phyloP scores from a whole-genome alignment of 2,113 vertebrate genomes.

The Centropus bengalensis region DNA sequence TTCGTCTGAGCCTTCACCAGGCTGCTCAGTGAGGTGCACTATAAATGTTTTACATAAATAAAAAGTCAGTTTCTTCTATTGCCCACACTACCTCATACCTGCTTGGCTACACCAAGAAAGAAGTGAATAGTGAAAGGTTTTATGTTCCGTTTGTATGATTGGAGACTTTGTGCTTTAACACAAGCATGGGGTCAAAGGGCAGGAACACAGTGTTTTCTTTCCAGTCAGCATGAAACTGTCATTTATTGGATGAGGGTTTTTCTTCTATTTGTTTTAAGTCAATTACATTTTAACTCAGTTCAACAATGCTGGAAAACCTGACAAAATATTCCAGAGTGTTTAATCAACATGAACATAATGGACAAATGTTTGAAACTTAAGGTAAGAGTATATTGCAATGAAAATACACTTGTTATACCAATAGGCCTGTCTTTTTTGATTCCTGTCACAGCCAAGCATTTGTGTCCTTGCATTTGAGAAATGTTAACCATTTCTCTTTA shows the following conservation, averaged over 20 bases:
- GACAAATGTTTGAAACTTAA: neutral
- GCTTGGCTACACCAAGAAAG: neutral
- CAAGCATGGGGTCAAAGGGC: constrained; percentile 47
- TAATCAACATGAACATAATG: neutral
- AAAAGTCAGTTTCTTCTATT: neutral
- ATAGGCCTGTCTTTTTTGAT: neutral
- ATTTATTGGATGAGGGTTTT: constrained; percentile 51
- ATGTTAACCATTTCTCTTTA: neutral
- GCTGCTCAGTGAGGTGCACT: neutral
- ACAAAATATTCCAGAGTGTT: constrained; percentile 38
- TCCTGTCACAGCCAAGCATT: neutral
- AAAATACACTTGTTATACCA: neutral
- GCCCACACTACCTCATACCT: neutral
- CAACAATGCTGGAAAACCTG: constrained; percentile 55
- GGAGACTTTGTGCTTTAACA: constrained; percentile 58
- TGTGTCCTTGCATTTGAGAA: neutral
- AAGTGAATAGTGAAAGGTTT: constrained; percentile 56
- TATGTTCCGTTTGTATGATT: constrained; percentile 55
- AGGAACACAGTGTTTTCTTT: constrained; percentile 63
- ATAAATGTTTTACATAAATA: neutral
- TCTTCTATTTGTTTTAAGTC: constrained; percentile 58
- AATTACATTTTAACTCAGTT: constrained; percentile 47
- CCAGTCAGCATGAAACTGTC: constrained; percentile 51
- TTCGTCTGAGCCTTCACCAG: neutral
- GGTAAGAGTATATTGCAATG: neutral